phyloP scores from a whole-genome alignment of 2,797 vertebrate species.

The Cossypha polioptera region DNA sequence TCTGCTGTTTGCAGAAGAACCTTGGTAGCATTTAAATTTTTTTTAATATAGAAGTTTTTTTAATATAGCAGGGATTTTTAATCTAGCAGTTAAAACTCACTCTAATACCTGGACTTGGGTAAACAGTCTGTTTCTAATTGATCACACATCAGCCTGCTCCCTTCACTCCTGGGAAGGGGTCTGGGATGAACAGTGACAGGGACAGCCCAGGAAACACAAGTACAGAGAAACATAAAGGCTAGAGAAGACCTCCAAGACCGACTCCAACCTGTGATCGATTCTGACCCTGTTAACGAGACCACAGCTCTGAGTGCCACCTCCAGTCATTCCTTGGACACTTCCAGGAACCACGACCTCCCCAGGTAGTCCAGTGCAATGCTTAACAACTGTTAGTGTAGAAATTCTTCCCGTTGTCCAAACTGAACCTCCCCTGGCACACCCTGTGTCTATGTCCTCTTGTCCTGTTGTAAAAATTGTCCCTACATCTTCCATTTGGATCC shows the following conservation, averaged over 20 bases:
- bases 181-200: background rate
- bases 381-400: background rate
- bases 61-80: background rate
- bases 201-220: background rate
- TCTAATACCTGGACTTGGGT: background rate
- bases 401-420: background rate
- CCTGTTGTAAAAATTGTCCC: background rate
- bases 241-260: background rate
- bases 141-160: background rate
- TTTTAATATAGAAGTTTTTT: too few species aligned
- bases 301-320: background rate
- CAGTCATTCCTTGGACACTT: fast-evolving
- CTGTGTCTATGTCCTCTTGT: background rate
- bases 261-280: background rate
- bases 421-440: background rate
- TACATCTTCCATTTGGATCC: background rate
- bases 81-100: background rate
- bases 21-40: background rate
- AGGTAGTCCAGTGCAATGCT: background rate
- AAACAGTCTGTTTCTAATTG: background rate
- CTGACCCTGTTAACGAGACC: background rate
- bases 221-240: background rate
- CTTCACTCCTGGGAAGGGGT: background rate
- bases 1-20: background rate
- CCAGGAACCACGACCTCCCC: background rate